Conservation (phyloP, 2,113 vertebrate genomes). For the Labeo rohita region DNA sequence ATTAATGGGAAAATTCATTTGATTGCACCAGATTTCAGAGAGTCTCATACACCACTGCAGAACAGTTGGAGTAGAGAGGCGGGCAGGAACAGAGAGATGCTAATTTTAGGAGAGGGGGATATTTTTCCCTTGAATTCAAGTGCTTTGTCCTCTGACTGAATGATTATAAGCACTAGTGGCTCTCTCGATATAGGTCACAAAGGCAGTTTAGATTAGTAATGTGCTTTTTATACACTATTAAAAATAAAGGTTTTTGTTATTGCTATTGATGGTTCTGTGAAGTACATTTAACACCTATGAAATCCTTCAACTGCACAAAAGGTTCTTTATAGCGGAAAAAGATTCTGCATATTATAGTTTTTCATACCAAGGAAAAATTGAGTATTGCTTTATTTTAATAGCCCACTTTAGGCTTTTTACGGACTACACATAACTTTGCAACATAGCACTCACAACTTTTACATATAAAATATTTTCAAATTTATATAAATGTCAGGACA, state of each 20-base stretch:
- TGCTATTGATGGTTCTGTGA: neutral
- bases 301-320: neutral
- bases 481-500: neutral
- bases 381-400: neutral
- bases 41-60: neutral
- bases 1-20: slow-evolving; percentile 38
- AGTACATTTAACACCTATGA: neutral
- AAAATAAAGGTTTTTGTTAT: neutral
- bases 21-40: slow-evolving; percentile 48
- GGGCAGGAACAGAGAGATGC: slow-evolving; percentile 32
- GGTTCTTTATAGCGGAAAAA: neutral
- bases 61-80: slow-evolving; percentile 15
- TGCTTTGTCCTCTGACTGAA: slow-evolving; percentile 22
- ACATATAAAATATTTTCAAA: too few species aligned
- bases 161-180: slow-evolving; percentile 34
- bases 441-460: too few species aligned
- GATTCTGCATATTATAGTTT: neutral
- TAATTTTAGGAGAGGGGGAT: slow-evolving; percentile 47
- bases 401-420: neutral
- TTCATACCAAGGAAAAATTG: neutral
- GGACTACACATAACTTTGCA: too few species aligned
- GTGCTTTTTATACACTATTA: neutral
- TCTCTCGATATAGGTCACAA: slow-evolving; percentile 19
- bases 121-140: slow-evolving; percentile 27
- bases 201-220: neutral